Conservation (phyloP, 2,113 vertebrate species). For the Lonchura striata region DNA sequence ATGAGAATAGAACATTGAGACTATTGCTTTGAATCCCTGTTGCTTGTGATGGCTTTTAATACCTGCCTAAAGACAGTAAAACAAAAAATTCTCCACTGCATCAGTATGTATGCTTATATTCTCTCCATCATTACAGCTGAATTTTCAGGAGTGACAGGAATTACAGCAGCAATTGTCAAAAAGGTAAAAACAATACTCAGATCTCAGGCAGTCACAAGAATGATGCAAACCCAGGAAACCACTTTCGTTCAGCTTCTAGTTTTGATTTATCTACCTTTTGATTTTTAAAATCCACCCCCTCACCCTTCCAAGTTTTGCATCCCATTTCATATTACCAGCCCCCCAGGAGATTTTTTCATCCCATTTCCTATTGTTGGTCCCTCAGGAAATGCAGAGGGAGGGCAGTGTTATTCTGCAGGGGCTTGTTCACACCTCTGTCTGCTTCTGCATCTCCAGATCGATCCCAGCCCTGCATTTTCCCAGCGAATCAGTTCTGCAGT, state of each 20-base stretch:
- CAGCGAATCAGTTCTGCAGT: neutral
- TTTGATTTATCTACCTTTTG: neutral
- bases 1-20: neutral
- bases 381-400: neutral
- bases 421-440: neutral
- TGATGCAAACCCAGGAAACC: constrained; percentile 22
- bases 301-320: neutral
- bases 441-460: neutral
- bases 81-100: neutral
- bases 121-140: neutral
- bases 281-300: neutral
- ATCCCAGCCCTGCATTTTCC: neutral
- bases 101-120: neutral
- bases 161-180: neutral
- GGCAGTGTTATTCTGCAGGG: neutral
- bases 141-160: neutral
- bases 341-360: neutral
- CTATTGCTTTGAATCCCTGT: neutral
- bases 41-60: neutral
- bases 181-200: neutral
- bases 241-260: neutral
- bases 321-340: neutral
- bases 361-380: neutral
- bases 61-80: neutral
- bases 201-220: neutral